These are phyloP conservation scores for Heliocidaris erythrogramma DNA, from an alignment of 35 echinoderm and acorn worm genomes.

Conservation along the genomic window DNA sequence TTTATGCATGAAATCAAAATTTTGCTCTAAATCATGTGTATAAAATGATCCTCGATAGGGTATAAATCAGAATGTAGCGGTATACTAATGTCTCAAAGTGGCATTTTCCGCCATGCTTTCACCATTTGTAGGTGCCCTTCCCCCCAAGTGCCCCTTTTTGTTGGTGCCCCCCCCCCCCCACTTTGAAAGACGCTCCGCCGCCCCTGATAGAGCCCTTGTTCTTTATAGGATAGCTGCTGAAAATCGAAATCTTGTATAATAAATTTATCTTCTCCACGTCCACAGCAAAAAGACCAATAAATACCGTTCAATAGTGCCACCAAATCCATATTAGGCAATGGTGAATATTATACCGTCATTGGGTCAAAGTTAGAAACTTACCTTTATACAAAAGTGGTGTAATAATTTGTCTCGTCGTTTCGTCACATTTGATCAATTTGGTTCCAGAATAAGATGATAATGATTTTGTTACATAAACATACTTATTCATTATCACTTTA, in stretches of 20 bases:
- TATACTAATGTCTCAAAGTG: too few relatives aligned
- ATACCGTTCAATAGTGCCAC: neutral
- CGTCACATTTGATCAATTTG: neutral
- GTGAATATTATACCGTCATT: neutral
- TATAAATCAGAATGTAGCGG: too few relatives aligned
- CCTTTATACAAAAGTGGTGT: neutral
- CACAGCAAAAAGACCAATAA: neutral
- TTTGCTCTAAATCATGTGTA: too few relatives aligned
- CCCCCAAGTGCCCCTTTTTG: too few relatives aligned
- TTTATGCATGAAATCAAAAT: too few relatives aligned
- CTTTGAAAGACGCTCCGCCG: too few relatives aligned
- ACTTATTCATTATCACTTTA: neutral
- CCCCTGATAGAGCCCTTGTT: neutral
- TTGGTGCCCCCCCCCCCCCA: too few relatives aligned
- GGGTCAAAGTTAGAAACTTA: slow-evolving; percentile 16
- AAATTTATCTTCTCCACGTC: neutral
- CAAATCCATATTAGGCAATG: neutral
- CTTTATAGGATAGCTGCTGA: neutral
- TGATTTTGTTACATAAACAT: neutral
- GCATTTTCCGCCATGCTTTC: too few relatives aligned
- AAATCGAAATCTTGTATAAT: neutral
- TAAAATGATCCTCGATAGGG: too few relatives aligned
- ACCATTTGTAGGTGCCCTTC: too few relatives aligned
- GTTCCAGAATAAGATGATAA: too few relatives aligned
- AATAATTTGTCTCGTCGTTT: neutral